Percentiles rank a stretch among this genome's conserved stretches.
These are phyloP conservation scores for Syngnathus scovelli DNA, from an alignment of 2,113 vertebrate genomes.

Conservation along the genomic window DNA sequence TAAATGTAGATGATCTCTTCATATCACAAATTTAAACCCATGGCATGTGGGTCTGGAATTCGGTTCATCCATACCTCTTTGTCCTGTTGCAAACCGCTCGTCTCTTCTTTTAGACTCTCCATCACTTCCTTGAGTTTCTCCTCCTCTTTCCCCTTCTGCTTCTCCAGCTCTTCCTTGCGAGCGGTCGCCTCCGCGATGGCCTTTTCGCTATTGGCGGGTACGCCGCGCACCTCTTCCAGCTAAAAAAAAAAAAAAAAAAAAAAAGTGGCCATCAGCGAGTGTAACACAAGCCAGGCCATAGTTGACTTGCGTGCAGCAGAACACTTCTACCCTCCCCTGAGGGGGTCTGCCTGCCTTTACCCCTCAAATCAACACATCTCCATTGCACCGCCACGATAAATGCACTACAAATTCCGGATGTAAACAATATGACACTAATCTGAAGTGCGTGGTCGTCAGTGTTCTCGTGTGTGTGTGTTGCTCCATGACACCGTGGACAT, in stretches of 20 bases:
- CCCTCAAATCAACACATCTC: slow-evolving; percentile 43
- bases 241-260: slow-evolving; percentile 35
- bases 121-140: slow-evolving; percentile 80
- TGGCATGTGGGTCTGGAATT: background rate
- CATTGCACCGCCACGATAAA: background rate
- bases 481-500: background rate
- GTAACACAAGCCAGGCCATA: slow-evolving; percentile 63
- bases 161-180: slow-evolving; percentile 75
- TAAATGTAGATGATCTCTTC: background rate
- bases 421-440: background rate
- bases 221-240: slow-evolving; percentile 79
- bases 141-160: slow-evolving; percentile 80
- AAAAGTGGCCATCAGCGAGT: slow-evolving; percentile 23
- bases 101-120: slow-evolving; percentile 87
- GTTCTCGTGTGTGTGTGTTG: background rate
- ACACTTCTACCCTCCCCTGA: slow-evolving; percentile 65
- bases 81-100: slow-evolving; percentile 81
- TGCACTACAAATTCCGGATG: background rate
- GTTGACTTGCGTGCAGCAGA: slow-evolving; percentile 63
- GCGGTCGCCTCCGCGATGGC: slow-evolving; percentile 75
- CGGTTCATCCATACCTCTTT: slow-evolving; percentile 74
- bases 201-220: slow-evolving; percentile 75
- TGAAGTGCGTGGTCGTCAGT: background rate
- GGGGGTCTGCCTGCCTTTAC: slow-evolving; percentile 40
- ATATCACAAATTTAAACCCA: background rate